Conservation (phyloP, 1,140 invertebrate species). For the Eueides isabella region DNA sequence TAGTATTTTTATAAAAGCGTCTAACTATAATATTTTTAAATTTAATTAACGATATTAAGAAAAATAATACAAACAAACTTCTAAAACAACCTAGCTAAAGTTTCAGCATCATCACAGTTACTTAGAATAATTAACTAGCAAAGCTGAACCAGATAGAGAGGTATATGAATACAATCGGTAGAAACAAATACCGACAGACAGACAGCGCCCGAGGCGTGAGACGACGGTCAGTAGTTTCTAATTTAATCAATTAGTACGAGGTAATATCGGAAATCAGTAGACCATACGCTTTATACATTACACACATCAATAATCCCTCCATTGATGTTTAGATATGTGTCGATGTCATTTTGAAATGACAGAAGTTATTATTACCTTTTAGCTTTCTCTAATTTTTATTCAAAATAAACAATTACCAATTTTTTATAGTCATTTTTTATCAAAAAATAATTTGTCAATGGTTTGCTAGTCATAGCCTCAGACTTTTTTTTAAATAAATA, state of each 20-base stretch:
- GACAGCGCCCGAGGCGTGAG: neutral
- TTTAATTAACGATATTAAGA: neutral
- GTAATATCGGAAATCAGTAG: neutral
- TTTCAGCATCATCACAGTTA: neutral
- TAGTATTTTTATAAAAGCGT: no score
- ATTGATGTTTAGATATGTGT: neutral
- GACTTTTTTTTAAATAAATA: no score
- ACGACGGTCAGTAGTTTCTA: neutral
- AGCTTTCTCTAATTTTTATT: no score
- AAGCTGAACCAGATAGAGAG: neutral
- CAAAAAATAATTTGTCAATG: no score
- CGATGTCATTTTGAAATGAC: neutral
- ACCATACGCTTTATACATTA: neutral
- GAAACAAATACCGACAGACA: neutral
- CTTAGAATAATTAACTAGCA: neutral
- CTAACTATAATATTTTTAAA: no score
- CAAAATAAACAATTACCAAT: no score
- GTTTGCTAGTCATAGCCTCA: no score
- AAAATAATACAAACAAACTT: neutral
- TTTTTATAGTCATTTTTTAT: no score
- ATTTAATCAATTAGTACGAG: neutral
- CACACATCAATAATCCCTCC: neutral
- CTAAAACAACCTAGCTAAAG: neutral
- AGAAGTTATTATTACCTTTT: no score
- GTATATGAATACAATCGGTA: neutral